Evolutionary conservation across 2,113 vertebrate species (phyloP).

Genomic region (Lasiurus borealis): DNA sequence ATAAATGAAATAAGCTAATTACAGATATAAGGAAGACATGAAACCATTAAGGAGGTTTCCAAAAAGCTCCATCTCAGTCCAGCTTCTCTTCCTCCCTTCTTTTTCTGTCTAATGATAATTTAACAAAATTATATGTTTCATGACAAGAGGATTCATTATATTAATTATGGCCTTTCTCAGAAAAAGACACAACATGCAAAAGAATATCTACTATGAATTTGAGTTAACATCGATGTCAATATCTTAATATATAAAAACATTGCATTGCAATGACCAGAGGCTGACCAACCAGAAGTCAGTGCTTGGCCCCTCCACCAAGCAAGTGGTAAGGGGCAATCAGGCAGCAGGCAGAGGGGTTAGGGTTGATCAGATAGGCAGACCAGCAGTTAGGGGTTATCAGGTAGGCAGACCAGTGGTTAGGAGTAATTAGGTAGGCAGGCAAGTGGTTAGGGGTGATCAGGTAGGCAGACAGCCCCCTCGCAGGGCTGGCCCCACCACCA

Average conservation of each 20-base stretch:
- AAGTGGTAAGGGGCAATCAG: too few relatives aligned
- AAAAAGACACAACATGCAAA: neutral
- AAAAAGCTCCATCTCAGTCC: constrained; percentile 61
- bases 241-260: neutral
- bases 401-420: too few relatives aligned
- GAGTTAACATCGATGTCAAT: neutral
- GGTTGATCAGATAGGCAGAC: too few relatives aligned
- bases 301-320: too few relatives aligned
- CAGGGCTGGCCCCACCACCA: too few relatives aligned
- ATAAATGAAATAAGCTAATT: constrained; percentile 83
- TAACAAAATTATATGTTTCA: neutral
- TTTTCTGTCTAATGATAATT: neutral
- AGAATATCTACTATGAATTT: neutral
- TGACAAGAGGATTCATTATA: neutral
- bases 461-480: too few relatives aligned
- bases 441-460: too few relatives aligned
- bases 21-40: constrained; percentile 78
- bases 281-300: too few relatives aligned
- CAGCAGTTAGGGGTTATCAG: too few relatives aligned
- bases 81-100: neutral
- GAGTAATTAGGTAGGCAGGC: too few relatives aligned
- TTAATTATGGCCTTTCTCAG: neutral
- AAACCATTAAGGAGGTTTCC: constrained; percentile 81
- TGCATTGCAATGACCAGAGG: too few relatives aligned
- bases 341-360: too few relatives aligned